These are phyloP conservation scores for Caenorhabditis imperialis DNA, from an alignment of 2,888 invertebrate genomes.

Conservation along the genomic window DNA sequence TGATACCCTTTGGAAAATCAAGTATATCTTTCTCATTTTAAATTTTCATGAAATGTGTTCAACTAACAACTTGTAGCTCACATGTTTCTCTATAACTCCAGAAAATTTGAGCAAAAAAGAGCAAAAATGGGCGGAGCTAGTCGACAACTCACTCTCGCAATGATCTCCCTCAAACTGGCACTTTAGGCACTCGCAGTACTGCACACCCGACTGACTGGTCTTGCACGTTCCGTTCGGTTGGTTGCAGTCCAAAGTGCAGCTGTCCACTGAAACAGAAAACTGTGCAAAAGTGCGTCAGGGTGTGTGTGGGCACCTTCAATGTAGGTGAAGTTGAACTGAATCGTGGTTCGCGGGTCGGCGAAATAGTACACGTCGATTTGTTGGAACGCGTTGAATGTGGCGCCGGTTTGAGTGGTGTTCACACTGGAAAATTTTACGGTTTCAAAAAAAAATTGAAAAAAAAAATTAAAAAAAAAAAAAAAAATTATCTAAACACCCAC, in stretches of 20 bases:
- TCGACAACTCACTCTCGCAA: conserved; percentile 22
- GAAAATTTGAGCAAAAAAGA: too few species aligned
- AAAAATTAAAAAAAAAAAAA: too few species aligned
- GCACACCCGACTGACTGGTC: conserved; percentile 21
- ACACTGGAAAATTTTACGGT: conserved; percentile 7
- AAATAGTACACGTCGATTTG: conserved; percentile 17
- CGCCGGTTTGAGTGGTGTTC: neutral
- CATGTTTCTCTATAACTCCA: too few species aligned
- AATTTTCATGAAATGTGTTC: too few species aligned
- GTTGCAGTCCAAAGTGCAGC: conserved; percentile 17
- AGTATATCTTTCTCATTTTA: too few species aligned
- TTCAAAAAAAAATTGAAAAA: neutral
- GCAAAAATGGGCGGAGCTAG: neutral
- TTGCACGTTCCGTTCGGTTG: conserved; percentile 19
- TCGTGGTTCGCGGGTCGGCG: conserved; percentile 11
- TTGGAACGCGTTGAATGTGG: conserved; percentile 29
- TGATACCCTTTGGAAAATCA: too few species aligned
- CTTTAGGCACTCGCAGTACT: conserved; percentile 31
- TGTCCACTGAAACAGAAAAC: conserved; percentile 15
- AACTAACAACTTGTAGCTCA: too few species aligned
- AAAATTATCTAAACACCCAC: too few species aligned
- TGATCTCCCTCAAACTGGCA: conserved; percentile 13
- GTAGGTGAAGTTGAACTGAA: conserved; percentile 24
- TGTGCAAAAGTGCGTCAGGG: neutral
- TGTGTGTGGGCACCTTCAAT: too few species aligned